Percentiles rank a stretch among this genome's conserved stretches.
Evolutionary conservation across 2,888 invertebrate genomes (phyloP).

Genomic region (Odontothrips loti): DNA sequence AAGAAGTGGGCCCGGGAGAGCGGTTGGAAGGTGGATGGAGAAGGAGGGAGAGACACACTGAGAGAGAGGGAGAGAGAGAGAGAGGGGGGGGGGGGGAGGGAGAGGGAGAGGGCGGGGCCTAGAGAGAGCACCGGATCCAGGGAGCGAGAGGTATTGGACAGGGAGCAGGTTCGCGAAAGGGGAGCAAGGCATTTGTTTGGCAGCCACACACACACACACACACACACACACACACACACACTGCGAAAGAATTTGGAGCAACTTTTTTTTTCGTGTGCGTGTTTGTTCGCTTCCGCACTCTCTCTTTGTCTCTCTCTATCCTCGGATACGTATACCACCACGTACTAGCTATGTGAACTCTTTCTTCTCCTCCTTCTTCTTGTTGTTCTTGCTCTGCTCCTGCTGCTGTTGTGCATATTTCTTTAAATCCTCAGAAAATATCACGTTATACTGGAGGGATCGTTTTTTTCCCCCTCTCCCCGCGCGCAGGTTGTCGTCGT

Average conservation of each 20-base stretch:
- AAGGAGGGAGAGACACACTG: neutral
- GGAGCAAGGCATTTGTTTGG: constrained; percentile 10
- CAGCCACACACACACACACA: constrained; percentile 7
- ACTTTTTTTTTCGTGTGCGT: neutral
- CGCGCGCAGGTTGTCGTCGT: too few relatives aligned
- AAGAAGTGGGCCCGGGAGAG: constrained; percentile 18
- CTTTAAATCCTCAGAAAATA: too few relatives aligned
- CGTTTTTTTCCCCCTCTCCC: too few relatives aligned
- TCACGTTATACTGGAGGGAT: too few relatives aligned
- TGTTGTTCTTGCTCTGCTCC: too few relatives aligned
- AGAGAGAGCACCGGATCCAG: neutral
- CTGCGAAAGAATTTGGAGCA: neutral
- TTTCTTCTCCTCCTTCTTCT: too few relatives aligned
- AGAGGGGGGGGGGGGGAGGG: neutral
- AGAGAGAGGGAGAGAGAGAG: neutral
- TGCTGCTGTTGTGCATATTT: too few relatives aligned
- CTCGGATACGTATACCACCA: too few relatives aligned
- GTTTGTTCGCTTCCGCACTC: too few relatives aligned
- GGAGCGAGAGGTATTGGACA: constrained; percentile 4
- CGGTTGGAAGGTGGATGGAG: neutral
- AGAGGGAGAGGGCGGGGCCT: neutral
- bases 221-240: constrained; percentile 1
- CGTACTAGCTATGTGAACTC: too few relatives aligned
- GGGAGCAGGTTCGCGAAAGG: neutral
- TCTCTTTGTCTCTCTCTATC: too few relatives aligned